Evolutionary conservation across 2,797 vertebrate genomes (phyloP).

Genomic region (Otus scops): DNA sequence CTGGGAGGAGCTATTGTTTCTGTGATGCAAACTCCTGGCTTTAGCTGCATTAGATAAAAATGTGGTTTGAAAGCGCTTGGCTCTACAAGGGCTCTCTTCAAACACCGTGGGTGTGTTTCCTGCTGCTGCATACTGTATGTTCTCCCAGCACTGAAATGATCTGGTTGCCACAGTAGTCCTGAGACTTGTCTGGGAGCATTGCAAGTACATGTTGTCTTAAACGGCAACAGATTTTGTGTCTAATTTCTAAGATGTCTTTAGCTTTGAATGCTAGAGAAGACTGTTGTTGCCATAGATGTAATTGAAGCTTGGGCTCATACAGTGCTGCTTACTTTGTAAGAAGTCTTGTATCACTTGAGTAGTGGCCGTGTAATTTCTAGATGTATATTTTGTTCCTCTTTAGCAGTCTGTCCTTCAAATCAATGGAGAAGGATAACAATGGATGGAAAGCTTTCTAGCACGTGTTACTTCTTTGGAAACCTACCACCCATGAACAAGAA

Average conservation of each 20-base stretch:
- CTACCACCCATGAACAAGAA: background rate
- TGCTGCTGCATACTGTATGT: conserved; percentile 10
- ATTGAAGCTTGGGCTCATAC: background rate
- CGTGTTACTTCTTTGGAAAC: background rate
- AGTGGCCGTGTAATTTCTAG: background rate
- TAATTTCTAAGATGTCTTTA: background rate
- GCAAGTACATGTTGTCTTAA: background rate
- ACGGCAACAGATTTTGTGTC: background rate
- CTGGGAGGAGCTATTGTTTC: conserved; percentile 23
- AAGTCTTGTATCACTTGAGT: background rate
- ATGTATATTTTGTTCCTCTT: background rate
- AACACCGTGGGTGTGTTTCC: background rate
- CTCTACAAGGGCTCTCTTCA: conserved; percentile 4
- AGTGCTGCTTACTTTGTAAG: background rate
- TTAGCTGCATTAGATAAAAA: background rate
- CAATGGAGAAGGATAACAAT: background rate
- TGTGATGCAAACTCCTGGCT: conserved; percentile 17
- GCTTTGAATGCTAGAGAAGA: background rate
- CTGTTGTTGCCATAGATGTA: background rate
- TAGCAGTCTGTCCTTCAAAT: background rate
- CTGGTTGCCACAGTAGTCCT: background rate
- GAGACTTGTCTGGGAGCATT: background rate
- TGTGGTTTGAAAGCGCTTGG: conserved; percentile 13
- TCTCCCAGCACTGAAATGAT: background rate
- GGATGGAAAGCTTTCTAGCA: background rate